A percentile compares a stretch with the other conserved stretches of the same genome.
phyloP scores from a whole-genome alignment of 2,888 invertebrate genomes.

The Orthosia gothica region DNA sequence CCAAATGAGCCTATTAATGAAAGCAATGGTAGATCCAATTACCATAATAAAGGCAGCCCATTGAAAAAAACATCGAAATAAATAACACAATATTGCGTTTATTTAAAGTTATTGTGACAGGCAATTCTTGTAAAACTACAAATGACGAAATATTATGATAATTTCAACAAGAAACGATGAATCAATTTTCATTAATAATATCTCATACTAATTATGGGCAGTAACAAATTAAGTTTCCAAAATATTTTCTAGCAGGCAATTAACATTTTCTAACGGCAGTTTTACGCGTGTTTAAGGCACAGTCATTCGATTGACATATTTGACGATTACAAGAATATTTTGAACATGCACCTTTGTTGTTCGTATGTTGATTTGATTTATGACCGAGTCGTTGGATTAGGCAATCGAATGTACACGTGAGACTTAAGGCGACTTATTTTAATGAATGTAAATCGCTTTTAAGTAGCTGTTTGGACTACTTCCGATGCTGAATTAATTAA shows the following conservation, averaged over 20 bases:
- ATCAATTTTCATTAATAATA: slow-evolving; percentile 61
- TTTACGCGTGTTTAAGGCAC: slow-evolving; percentile 9
- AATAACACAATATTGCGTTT: slow-evolving; percentile 42
- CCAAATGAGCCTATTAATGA: neutral
- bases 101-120: slow-evolving; percentile 48
- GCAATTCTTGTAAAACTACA: slow-evolving; percentile 16
- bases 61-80: slow-evolving; percentile 27
- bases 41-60: slow-evolving; percentile 3
- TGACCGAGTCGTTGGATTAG: slow-evolving; percentile 31
- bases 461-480: slow-evolving; percentile 23
- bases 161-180: slow-evolving; percentile 47
- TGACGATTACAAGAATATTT: slow-evolving; percentile 31
- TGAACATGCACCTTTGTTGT: slow-evolving; percentile 31
- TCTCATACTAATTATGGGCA: slow-evolving; percentile 53
- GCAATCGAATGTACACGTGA: slow-evolving; percentile 45
- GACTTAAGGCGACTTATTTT: slow-evolving; percentile 22
- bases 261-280: slow-evolving; percentile 56
- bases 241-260: slow-evolving; percentile 48
- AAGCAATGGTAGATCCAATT: neutral
- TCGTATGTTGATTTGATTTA: slow-evolving; percentile 53
- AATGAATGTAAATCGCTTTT: slow-evolving; percentile 36
- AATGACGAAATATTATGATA: slow-evolving; percentile 60
- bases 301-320: slow-evolving; percentile 24
- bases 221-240: slow-evolving; percentile 51
- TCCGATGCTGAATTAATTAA: neutral